Evolutionary conservation across 1,140 invertebrate genomes (phyloP), one percentile per base, ranked within the genome.

Genomic region (Portunus trituberculatus): DNA sequence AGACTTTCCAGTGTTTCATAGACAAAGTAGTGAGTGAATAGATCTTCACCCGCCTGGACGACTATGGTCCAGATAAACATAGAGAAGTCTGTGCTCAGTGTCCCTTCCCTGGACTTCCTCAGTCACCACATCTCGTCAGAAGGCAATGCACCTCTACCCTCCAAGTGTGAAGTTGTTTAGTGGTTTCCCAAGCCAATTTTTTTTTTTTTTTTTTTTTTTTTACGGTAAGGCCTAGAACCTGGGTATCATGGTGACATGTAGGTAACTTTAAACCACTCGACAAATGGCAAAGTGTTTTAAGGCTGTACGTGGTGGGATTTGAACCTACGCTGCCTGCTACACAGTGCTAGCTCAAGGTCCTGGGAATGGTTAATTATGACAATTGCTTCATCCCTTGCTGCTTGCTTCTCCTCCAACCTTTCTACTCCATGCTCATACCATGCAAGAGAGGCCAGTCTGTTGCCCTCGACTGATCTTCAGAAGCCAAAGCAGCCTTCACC

Each of bases 1-100:
- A 96, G 25, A 96, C 97, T 29, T 97, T 97, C 95, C 97, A 97
- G 95, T 87, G 97, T 32, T 95, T 96, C 20, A 97, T 97, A 91
- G 96, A 97, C 48, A 95, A 20, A 96, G 48, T 52, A 6, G 6
- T 52, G 48, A 52, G 48, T 97, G 6, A 39, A 2, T 39, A 90
- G n/a, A 10, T n/a, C 32, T 91, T 52, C 48, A n/a, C 45, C 14
- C n/a, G 90, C 4, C 46, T 91, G 0, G 25, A 28, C 28, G 90
- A 91, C 14, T 59, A 91, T 31, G 90, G 48, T 91, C n/a, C 25
- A 91, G 8, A 91, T 91, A 16, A n/a, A 67, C 48, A n/a, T 52
- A 4, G n/a, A n/a, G 46, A 91, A 91, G 52, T 91, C 25, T 31
- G 29, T 28, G 46, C 20, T 59, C 20, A 28, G n/a, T n/a, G n/a